These are phyloP conservation scores for Tapirus terrestris DNA, from an alignment of 2,113 vertebrate species.

Conservation along the genomic window DNA sequence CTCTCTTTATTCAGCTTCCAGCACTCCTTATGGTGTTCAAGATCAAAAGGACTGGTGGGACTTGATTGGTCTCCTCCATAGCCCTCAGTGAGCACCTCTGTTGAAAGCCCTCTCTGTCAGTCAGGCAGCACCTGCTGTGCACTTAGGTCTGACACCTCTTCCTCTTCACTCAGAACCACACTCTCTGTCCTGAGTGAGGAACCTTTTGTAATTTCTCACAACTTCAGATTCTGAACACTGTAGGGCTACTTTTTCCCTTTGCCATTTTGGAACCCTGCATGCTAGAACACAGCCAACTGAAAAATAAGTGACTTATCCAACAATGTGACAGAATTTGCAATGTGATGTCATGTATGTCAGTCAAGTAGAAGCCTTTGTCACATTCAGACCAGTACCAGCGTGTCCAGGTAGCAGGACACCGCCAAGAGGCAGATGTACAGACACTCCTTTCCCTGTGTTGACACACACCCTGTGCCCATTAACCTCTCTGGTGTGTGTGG, in stretches of 20 bases:
- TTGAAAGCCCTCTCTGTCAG: neutral
- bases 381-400: neutral
- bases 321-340: conserved; percentile 4
- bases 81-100: neutral
- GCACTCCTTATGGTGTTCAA: neutral
- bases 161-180: neutral
- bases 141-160: neutral
- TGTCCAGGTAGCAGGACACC: neutral
- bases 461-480: conserved; percentile 39
- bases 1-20: neutral
- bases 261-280: neutral
- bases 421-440: neutral
- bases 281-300: neutral
- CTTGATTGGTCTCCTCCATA: too few relatives aligned
- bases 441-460: conserved; percentile 26
- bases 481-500: neutral
- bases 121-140: rapidly evolving
- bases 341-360: conserved; percentile 7
- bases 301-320: conserved; percentile 22
- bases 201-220: neutral
- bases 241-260: neutral
- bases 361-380: conserved; percentile 36
- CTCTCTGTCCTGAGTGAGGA: neutral
- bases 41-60: neutral
- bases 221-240: neutral